Percentiles rank a stretch among this genome's conserved stretches.
Evolutionary conservation across 2,113 vertebrate genomes (phyloP).

Genomic region (Macrotus californicus): DNA sequence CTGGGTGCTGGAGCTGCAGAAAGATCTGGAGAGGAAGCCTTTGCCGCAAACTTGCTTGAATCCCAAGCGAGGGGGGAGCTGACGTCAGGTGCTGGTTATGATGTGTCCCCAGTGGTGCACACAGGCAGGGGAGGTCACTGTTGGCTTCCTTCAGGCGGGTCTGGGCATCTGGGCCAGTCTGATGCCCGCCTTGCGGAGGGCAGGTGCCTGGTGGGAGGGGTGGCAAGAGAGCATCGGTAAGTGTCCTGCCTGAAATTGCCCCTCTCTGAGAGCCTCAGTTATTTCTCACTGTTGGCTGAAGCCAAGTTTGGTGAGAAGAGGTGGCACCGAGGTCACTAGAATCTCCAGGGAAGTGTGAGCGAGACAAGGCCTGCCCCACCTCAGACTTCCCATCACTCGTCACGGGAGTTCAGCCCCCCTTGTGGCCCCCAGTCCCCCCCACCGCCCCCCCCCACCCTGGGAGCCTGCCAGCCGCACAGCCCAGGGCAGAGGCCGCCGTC

Average conservation of each 20-base stretch:
- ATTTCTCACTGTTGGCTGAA: background rate
- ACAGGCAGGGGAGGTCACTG: background rate
- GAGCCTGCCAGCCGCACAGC: background rate
- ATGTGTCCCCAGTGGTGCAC: background rate
- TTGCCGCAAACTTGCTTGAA: background rate
- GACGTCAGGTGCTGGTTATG: background rate
- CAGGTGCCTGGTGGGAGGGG: background rate
- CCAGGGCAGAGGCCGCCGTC: background rate
- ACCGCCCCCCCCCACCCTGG: background rate
- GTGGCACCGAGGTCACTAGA: background rate
- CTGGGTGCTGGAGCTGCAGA: background rate
- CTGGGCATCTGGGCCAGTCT: background rate
- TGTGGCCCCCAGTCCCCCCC: background rate
- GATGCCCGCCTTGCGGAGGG: background rate
- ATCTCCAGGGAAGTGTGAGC: background rate
- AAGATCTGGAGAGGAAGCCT: background rate
- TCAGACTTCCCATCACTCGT: background rate
- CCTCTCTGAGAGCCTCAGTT: background rate
- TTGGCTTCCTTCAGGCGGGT: accelerated
- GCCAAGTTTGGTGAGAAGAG: background rate
- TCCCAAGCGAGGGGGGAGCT: background rate
- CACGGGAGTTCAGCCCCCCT: background rate
- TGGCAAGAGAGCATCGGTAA: accelerated
- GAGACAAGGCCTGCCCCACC: background rate
- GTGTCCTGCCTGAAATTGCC: background rate